These are phyloP conservation scores for Nephrocerus scutellatus DNA, from an alignment of 2,888 invertebrate species.

Conservation along the genomic window DNA sequence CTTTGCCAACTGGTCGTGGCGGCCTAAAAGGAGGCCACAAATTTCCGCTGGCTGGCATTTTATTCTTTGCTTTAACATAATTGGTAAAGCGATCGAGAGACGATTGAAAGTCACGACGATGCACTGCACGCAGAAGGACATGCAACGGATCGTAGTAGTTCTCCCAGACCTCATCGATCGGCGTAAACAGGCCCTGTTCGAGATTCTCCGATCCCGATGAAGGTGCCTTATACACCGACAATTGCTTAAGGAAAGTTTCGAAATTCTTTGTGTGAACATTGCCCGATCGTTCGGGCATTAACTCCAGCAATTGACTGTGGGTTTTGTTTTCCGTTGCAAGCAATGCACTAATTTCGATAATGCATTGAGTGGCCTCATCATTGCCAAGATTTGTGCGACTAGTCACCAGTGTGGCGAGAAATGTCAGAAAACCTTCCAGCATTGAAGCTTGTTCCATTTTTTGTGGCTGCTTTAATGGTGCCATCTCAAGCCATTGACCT, in stretches of 20 bases:
- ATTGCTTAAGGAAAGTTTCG: conserved; percentile 73
- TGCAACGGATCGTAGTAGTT: conserved; percentile 90
- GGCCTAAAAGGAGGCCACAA: conserved; percentile 79
- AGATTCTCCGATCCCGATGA: conserved; percentile 63
- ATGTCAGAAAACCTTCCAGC: conserved; percentile 88
- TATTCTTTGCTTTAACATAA: conserved; percentile 59
- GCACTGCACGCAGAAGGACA: conserved; percentile 82
- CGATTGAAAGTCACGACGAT: conserved; percentile 86
- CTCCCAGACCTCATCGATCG: conserved; percentile 85
- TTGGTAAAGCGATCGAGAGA: conserved; percentile 89
- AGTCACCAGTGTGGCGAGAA: conserved; percentile 80
- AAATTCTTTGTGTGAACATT: conserved; percentile 83
- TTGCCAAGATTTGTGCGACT: conserved; percentile 74
- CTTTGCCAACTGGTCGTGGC: conserved; percentile 57
- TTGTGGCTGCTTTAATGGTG: conserved; percentile 60
- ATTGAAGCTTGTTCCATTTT: conserved; percentile 83
- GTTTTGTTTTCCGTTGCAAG: conserved; percentile 92
- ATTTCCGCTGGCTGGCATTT: conserved; percentile 53
- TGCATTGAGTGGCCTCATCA: conserved; percentile 60
- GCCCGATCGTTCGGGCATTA: conserved; percentile 95
- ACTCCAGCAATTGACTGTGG: conserved; percentile 88
- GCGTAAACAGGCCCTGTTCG: conserved; percentile 84
- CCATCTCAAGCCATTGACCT: conserved; percentile 75
- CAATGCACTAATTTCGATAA: conserved; percentile 87
- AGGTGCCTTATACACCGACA: conserved; percentile 82